Percentiles rank a stretch among this genome's conserved stretches.
phyloP scores from a whole-genome alignment of 2,888 invertebrate species.

The Synanthedon tipuliformis region DNA sequence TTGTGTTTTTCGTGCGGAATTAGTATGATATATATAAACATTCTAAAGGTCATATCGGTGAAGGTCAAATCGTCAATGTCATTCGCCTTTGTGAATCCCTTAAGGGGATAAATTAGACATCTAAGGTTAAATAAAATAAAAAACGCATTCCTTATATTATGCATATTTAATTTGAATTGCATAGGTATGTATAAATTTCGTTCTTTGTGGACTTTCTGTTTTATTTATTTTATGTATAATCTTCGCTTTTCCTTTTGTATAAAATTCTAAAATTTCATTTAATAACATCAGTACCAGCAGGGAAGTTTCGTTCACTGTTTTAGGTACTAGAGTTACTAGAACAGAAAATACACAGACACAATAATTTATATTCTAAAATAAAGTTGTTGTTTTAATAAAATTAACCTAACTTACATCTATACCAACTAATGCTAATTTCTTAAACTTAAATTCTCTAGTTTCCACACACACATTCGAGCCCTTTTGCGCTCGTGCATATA shows the following conservation, averaged over 20 bases:
- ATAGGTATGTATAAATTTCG: conserved; percentile 39
- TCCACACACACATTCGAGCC: conserved; percentile 47
- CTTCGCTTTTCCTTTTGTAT: conserved; percentile 56
- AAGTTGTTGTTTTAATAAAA: conserved; percentile 35
- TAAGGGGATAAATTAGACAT: no score
- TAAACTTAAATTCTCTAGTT: conserved; percentile 44
- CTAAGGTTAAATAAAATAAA: conserved; percentile 19
- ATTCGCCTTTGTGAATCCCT: no score
- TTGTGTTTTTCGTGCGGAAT: no score
- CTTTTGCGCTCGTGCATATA: conserved; percentile 2
- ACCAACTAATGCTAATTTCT: conserved; percentile 50
- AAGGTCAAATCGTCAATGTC: no score
- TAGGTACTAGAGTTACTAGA: conserved; percentile 38
- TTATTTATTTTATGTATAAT: conserved; percentile 65
- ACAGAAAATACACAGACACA: conserved; percentile 65
- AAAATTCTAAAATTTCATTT: conserved; percentile 63
- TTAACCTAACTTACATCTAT: conserved; percentile 53
- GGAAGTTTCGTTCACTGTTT: conserved; percentile 32
- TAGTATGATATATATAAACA: no score
- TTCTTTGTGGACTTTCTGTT: conserved; percentile 67
- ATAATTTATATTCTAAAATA: conserved; percentile 65
- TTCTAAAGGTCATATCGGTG: no score
- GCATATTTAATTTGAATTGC: conserved; percentile 66
- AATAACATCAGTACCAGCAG: conserved; percentile 58
- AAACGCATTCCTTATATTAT: conserved; percentile 55